phyloP scores from a whole-genome alignment of 2,797 vertebrate species.

The Falco berigora region DNA sequence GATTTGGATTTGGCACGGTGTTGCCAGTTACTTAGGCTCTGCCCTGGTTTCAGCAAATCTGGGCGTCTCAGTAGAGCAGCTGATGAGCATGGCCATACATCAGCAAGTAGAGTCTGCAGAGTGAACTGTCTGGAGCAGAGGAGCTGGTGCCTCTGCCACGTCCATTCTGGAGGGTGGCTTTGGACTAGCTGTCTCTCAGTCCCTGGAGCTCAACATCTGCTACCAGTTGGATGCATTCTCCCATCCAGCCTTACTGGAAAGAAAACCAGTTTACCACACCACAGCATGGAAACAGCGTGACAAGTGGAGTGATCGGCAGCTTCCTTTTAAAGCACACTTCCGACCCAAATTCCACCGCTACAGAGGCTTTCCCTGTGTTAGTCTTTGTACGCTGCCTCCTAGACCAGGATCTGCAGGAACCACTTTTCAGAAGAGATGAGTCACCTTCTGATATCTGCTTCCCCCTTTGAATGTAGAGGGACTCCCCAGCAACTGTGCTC shows the following conservation, averaged over 20 bases:
- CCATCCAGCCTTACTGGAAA: background rate
- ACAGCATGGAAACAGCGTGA: accelerated
- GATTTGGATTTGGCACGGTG: background rate
- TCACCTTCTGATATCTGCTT: background rate
- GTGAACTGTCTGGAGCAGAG: background rate
- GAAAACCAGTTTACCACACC: background rate
- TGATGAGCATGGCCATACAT: background rate
- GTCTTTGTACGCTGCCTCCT: background rate
- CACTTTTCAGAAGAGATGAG: background rate
- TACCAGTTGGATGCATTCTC: background rate
- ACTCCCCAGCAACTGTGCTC: background rate
- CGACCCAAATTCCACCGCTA: background rate
- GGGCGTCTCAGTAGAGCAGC: background rate
- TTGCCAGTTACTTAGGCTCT: background rate
- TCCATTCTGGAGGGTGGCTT: background rate
- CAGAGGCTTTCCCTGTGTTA: background rate
- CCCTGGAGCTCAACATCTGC: background rate
- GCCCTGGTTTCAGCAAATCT: background rate
- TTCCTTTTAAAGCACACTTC: background rate
- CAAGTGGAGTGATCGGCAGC: background rate
- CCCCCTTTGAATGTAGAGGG: background rate
- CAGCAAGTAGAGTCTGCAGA: background rate
- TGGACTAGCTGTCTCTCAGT: background rate
- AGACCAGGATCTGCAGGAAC: background rate
- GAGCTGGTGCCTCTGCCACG: background rate